phyloP scores from a whole-genome alignment of 1,140 invertebrate genomes.

The Euura saliciscinereae region DNA sequence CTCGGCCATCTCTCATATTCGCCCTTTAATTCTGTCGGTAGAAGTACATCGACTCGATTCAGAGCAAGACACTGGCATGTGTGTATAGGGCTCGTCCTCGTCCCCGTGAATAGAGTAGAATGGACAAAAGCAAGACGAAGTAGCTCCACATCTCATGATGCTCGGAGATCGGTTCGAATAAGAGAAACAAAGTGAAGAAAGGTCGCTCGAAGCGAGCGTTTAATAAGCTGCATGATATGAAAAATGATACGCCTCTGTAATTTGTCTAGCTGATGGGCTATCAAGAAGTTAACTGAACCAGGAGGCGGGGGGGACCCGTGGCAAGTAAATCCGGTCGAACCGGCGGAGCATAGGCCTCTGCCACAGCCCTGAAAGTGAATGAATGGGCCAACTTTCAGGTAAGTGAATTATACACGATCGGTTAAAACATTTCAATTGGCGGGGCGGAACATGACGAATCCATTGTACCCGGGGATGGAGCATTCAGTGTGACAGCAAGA shows the following conservation, averaged over 20 bases:
- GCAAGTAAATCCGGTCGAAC: neutral
- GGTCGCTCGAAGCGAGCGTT: constrained; percentile 4
- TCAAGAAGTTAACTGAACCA: neutral
- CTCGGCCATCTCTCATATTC: too few relatives aligned
- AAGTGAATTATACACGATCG: constrained; percentile 7
- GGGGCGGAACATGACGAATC: constrained; percentile 4
- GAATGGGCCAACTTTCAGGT: constrained; percentile 13
- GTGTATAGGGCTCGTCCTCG: too few relatives aligned
- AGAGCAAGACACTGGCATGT: too few relatives aligned
- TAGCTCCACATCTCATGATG: neutral
- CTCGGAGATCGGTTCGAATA: neutral
- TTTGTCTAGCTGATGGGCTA: constrained; percentile 7
- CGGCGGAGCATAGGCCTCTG: neutral
- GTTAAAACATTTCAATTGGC: constrained; percentile 7
- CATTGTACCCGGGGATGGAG: neutral
- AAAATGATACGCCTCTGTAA: constrained; percentile 3
- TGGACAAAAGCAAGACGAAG: neutral
- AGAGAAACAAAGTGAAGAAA: constrained; percentile 1
- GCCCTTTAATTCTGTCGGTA: too few relatives aligned
- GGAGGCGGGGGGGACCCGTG: neutral
- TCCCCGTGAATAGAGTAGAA: too few relatives aligned
- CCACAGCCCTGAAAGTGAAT: constrained; percentile 28
- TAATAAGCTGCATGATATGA: constrained; percentile 5
- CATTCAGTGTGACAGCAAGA: constrained; percentile 4
- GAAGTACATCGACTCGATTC: too few relatives aligned